phyloP scores from a whole-genome alignment of 92 coral and sea anemone species.

The Porites cylindrica region DNA sequence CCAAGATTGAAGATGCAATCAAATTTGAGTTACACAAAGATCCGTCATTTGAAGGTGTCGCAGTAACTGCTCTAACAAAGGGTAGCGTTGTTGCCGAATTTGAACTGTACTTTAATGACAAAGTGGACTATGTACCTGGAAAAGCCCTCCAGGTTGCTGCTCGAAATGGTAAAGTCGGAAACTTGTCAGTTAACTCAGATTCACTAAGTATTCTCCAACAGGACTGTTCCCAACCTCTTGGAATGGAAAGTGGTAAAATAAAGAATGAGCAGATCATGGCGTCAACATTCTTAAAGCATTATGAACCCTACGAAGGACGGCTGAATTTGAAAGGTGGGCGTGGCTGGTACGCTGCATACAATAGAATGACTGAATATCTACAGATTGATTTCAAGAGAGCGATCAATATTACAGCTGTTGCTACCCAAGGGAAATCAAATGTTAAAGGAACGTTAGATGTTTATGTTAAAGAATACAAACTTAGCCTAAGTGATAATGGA shows the following conservation, averaged over 20 bases:
- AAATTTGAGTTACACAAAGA: constrained; percentile 25
- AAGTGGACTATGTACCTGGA: constrained; percentile 60
- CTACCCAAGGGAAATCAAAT: constrained; percentile 64
- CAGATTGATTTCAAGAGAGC: constrained; percentile 57
- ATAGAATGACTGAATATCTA: constrained; percentile 25
- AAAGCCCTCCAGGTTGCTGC: constrained; percentile 66
- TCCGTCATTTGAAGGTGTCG: constrained; percentile 40
- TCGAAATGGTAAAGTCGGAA: constrained; percentile 51
- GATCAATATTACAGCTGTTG: constrained; percentile 70
- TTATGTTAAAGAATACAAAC: constrained; percentile 52
- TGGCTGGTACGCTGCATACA: constrained; percentile 59
- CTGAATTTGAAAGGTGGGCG: constrained; percentile 52
- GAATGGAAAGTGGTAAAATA: constrained; percentile 76
- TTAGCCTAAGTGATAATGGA: constrained; percentile 55
- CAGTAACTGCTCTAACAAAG: constrained; percentile 41
- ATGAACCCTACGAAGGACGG: constrained; percentile 56
- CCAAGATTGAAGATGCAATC: constrained; percentile 49
- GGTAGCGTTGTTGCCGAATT: constrained; percentile 77
- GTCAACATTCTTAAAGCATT: not conserved
- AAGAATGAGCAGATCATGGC: constrained; percentile 58
- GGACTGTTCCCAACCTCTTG: constrained; percentile 65
- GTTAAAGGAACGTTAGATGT: no score
- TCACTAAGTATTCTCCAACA: constrained; percentile 48
- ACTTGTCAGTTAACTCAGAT: constrained; percentile 59
- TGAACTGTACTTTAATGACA: constrained; percentile 59